These are phyloP conservation scores for Dolichotis patagonum DNA, from an alignment of 2,113 vertebrate genomes.

Conservation along the genomic window DNA sequence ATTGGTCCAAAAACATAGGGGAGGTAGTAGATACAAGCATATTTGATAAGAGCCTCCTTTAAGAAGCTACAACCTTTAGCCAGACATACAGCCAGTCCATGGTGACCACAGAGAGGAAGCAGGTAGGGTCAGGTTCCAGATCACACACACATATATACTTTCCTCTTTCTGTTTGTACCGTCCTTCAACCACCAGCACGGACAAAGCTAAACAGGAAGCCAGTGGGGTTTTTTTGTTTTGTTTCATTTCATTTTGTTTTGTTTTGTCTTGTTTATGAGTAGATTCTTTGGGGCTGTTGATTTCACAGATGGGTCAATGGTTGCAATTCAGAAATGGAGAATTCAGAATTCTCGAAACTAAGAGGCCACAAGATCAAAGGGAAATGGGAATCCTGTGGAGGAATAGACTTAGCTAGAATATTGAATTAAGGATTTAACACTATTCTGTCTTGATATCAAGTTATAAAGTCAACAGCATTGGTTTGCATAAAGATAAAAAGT, in stretches of 20 bases:
- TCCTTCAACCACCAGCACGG: fast-evolving
- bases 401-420: not conserved
- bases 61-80: not conserved
- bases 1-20: not conserved
- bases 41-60: not conserved
- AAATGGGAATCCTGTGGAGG: not conserved
- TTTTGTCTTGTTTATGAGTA: not conserved
- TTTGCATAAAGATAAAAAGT: not conserved
- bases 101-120: not conserved
- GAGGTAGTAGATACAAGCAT: not conserved
- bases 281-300: not conserved
- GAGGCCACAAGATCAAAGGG: not conserved
- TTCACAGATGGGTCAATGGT: not conserved
- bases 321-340: not conserved
- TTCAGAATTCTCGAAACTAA: not conserved
- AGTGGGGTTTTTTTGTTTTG: no score
- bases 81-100: not conserved
- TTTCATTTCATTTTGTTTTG: not conserved
- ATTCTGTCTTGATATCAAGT: not conserved
- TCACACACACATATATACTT: not conserved
- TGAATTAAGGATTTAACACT: not conserved
- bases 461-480: not conserved
- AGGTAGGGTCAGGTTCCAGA: not conserved
- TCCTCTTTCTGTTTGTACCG: not conserved
- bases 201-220: not conserved